These are phyloP conservation scores for Gastrophryne carolinensis DNA, from an alignment of 2,797 vertebrate species.

Conservation along the genomic window DNA sequence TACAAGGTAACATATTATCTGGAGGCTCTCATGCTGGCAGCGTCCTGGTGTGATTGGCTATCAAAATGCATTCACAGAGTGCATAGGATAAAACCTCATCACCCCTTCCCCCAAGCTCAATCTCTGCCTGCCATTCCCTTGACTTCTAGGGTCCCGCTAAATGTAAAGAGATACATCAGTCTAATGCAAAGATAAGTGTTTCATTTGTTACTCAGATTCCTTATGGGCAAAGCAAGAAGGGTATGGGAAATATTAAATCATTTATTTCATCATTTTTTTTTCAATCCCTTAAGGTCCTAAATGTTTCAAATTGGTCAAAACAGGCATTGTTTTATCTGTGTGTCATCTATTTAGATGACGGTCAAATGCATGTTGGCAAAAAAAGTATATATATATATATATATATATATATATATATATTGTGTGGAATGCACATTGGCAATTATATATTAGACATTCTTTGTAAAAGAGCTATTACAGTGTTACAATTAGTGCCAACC, in stretches of 20 bases:
- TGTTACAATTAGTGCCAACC: too few species aligned
- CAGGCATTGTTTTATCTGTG: not conserved
- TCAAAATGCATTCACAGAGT: constrained; percentile 68
- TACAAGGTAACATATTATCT: constrained; percentile 47
- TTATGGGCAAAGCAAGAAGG: constrained; percentile 76
- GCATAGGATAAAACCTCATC: constrained; percentile 64
- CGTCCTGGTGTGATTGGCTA: constrained; percentile 71
- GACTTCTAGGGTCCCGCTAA: constrained; percentile 70
- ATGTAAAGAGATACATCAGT: constrained; percentile 87
- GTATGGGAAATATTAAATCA: constrained; percentile 78
- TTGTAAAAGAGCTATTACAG: too few species aligned
- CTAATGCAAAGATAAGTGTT: constrained; percentile 79
- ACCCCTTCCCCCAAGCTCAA: constrained; percentile 51
- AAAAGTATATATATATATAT: constrained; percentile 1
- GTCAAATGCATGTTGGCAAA: not conserved
- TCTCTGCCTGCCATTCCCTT: constrained; percentile 37
- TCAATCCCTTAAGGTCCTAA: constrained; percentile 74
- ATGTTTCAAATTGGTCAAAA: constrained; percentile 62
- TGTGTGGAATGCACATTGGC: too few species aligned
- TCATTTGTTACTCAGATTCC: constrained; percentile 87
- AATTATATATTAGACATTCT: too few species aligned
- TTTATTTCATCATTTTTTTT: constrained; percentile 71
- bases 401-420: too few species aligned
- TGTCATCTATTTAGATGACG: constrained; percentile 1
- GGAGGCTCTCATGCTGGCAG: constrained; percentile 53